Conservation (phyloP, 2,888 invertebrate genomes). For the Oligia strigilis region DNA sequence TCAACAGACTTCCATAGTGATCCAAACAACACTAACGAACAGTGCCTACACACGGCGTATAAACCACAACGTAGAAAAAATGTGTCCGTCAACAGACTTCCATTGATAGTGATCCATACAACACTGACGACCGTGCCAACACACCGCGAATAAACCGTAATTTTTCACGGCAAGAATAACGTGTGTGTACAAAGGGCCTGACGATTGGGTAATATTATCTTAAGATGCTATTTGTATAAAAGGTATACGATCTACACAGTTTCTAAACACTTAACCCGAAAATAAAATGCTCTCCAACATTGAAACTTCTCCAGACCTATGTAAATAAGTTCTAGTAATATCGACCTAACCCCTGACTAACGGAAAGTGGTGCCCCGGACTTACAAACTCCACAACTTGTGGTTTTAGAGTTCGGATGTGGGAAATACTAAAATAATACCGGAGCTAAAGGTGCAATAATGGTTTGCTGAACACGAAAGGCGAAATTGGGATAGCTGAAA, state of each 20-base stretch:
- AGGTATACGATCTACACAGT: conserved; percentile 9
- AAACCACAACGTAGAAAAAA: no score
- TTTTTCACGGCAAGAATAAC: no score
- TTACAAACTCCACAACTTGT: conserved; percentile 9
- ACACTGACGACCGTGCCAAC: no score
- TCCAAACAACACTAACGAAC: no score
- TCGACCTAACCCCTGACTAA: conserved; percentile 3
- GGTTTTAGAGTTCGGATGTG: neutral
- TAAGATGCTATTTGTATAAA: neutral
- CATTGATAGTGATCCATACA: no score
- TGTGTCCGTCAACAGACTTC: no score
- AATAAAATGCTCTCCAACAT: conserved; percentile 23
- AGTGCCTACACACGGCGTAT: no score
- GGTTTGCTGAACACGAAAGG: conserved; percentile 20
- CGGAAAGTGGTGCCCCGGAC: neutral
- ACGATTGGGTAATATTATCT: neutral
- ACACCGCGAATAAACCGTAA: no score
- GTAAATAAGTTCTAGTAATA: conserved; percentile 42
- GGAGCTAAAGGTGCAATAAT: neutral
- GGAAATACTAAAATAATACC: conserved; percentile 1
- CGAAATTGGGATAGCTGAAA: neutral
- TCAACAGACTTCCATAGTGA: no score
- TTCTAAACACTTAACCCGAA: conserved; percentile 18
- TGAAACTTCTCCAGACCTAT: conserved; percentile 43
- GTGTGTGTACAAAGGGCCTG: neutral